phyloP scores from a whole-genome alignment of 1,140 invertebrate genomes.

The Campoletis sonorensis region DNA sequence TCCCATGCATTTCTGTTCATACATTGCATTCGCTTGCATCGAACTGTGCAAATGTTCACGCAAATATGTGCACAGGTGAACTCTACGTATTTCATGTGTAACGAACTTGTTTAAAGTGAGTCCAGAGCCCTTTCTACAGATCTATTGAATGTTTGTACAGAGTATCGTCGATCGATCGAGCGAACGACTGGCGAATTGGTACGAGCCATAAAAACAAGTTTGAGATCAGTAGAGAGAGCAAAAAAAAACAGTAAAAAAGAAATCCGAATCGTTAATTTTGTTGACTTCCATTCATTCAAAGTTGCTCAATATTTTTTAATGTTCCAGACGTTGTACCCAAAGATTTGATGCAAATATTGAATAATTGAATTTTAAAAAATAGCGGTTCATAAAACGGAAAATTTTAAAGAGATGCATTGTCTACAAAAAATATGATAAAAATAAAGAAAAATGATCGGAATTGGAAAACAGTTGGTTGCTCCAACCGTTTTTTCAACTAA shows the following conservation, averaged over 20 bases:
- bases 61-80: neutral
- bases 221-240: neutral
- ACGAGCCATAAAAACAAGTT: neutral
- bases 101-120: neutral
- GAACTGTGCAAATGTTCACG: neutral
- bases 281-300: too few species aligned
- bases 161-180: conserved; percentile 38
- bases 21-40: neutral
- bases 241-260: neutral
- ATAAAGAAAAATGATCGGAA: too few species aligned
- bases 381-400: too few species aligned
- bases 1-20: neutral
- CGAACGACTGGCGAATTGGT: conserved; percentile 28
- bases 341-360: too few species aligned
- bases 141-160: neutral
- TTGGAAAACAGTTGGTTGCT: too few species aligned
- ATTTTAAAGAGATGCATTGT: too few species aligned
- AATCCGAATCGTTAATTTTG: neutral
- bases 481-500: too few species aligned
- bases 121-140: neutral
- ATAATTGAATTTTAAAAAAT: too few species aligned
- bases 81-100: too few species aligned
- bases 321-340: too few species aligned
- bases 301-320: too few species aligned
- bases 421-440: too few species aligned